These are phyloP conservation scores for Acanthiza pusilla DNA, from an alignment of 2,797 vertebrate species.

Conservation along the genomic window DNA sequence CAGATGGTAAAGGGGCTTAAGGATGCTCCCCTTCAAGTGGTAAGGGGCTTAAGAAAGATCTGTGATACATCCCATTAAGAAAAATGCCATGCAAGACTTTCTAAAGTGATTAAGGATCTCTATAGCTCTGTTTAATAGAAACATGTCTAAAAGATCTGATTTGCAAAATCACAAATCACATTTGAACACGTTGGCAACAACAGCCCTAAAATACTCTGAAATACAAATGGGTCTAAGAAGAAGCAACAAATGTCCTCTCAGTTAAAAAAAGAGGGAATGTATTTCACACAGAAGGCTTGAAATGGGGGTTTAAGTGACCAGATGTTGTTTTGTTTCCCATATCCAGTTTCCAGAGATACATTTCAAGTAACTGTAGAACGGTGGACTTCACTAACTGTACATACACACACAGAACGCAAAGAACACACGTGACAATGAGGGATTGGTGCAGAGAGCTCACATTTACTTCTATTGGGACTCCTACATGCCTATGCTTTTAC, in stretches of 20 bases:
- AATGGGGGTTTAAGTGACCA: not conserved
- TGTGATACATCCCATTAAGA: not conserved
- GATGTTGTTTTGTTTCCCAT: not conserved
- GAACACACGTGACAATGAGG: fast-evolving
- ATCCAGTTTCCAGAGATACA: not conserved
- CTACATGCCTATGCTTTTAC: not conserved
- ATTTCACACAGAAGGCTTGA: not conserved
- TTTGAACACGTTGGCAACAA: not conserved
- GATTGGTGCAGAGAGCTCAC: not conserved
- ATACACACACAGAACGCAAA: not conserved
- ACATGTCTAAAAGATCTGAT: not conserved
- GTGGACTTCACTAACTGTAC: not conserved
- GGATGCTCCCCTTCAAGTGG: not conserved
- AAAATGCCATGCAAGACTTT: not conserved
- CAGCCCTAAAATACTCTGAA: not conserved
- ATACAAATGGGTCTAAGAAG: fast-evolving
- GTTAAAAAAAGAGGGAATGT: not conserved
- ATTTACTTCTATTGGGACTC: not conserved
- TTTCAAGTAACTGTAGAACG: not conserved
- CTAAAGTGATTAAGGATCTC: not conserved
- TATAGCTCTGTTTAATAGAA: not conserved
- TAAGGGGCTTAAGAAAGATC: not conserved
- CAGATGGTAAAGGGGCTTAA: not conserved
- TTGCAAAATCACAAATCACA: not conserved
- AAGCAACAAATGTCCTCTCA: not conserved